phyloP scores from a whole-genome alignment of 2,797 vertebrate genomes.

The Falco cherrug region DNA sequence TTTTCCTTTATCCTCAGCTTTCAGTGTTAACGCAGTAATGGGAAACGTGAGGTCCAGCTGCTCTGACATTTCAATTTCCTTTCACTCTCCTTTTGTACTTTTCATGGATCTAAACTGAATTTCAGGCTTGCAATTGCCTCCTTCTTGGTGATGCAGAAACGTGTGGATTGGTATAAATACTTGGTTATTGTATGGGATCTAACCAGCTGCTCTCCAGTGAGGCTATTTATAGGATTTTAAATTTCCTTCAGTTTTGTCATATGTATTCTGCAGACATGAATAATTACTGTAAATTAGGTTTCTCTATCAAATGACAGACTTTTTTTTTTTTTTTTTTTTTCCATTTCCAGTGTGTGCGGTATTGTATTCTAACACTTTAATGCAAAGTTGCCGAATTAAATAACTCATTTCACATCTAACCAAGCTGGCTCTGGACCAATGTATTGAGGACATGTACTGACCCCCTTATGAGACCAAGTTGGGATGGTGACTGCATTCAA shows the following conservation, averaged over 20 bases:
- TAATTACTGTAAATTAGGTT: conserved; percentile 46
- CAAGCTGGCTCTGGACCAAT: not conserved
- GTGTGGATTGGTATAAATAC: not conserved
- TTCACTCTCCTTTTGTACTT: not conserved
- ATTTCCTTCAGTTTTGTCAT: not conserved
- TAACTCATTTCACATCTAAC: not conserved
- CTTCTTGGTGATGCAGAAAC: not conserved
- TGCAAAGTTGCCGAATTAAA: not conserved
- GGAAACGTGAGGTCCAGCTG: not conserved
- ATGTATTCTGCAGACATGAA: not conserved
- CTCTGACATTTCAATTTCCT: conserved; percentile 23
- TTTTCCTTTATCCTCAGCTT: not conserved
- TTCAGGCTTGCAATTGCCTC: conserved; percentile 3
- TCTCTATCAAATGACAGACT: not conserved
- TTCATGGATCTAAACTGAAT: conserved; percentile 11
- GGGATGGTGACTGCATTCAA: accelerated
- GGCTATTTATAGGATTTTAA: not conserved
- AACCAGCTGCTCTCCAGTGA: conserved; percentile 3
- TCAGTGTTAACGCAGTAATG: not conserved
- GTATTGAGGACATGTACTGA: accelerated
- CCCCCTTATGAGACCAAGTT: not conserved
- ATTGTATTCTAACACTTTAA: not conserved
- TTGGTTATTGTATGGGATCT: not conserved
- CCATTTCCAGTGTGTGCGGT: not conserved
- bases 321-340: not conserved